phyloP scores from a whole-genome alignment of 2,888 invertebrate species.

The Drosophila setosimentum region DNA sequence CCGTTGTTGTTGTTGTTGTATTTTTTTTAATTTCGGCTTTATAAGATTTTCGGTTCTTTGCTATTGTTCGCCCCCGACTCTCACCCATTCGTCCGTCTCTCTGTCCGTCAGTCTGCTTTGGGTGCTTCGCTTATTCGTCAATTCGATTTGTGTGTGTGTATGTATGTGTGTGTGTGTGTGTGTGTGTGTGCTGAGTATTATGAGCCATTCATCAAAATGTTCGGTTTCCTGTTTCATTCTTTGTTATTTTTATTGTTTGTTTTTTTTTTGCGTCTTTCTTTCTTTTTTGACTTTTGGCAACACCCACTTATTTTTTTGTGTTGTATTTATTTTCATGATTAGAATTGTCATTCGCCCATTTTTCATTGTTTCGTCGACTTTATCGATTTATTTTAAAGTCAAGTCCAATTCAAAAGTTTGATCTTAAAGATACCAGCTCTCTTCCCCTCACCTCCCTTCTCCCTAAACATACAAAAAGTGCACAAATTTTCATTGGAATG shows the following conservation, averaged over 20 bases:
- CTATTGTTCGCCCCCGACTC: constrained; percentile 54
- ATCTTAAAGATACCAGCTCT: not conserved
- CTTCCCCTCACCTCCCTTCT: too few relatives aligned
- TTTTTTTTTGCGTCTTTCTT: constrained; percentile 36
- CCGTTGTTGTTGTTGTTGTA: constrained; percentile 16
- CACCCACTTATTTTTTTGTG: constrained; percentile 80
- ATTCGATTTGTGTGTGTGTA: constrained; percentile 48
- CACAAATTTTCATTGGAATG: constrained; percentile 3
- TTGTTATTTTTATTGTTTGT: constrained; percentile 29
- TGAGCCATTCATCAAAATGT: constrained; percentile 82
- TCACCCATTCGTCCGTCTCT: constrained; percentile 2
- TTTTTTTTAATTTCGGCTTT: constrained; percentile 79
- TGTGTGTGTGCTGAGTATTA: constrained; percentile 66
- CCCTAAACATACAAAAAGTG: not conserved
- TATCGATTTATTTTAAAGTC: constrained; percentile 17
- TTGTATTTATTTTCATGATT: constrained; percentile 35
- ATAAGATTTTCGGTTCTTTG: constrained; percentile 75
- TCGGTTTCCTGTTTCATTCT: constrained; percentile 50
- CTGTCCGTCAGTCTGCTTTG: constrained; percentile 49
- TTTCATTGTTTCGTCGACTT: not conserved
- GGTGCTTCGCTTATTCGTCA: constrained; percentile 80
- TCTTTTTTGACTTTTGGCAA: constrained; percentile 73
- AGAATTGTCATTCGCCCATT: constrained; percentile 14
- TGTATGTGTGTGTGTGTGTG: constrained; percentile 24
- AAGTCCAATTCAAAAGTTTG: not conserved